Base-by-base conservation (phyloP, 2,888 invertebrate species). In the Hesperia comma region DNA sequence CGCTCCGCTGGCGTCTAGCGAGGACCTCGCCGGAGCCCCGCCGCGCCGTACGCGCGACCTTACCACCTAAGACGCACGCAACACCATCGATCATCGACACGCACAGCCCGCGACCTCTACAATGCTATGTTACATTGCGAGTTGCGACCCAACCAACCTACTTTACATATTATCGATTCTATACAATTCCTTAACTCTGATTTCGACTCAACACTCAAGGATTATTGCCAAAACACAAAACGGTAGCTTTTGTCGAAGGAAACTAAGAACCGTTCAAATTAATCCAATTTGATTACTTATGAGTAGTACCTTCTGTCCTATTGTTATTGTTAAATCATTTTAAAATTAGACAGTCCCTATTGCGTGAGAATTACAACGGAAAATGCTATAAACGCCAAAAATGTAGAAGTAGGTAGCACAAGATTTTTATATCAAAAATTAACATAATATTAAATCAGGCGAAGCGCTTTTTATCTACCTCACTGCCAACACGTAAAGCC, bases 51-150 rank as follows among this genome's bases (percentile, higher is more conserved):
- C 77, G 77, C 77, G 75, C 82, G 81, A 79, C 81, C 82, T 81
- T 81, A 79, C 78, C 75, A 72, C 72, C 75, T 70, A 72, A 75
- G 74, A 79, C 79, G 76, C 84, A 87, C 88, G 88, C 87, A 82
- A 86, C 74, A 81, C 78, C 86, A 88, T 86, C 86, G 85, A 86
- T 87, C 86, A 86, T 80, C 79, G 80, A 75, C 89, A 90, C 87
- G 89, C 88, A 86, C 82, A 73, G 66, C 70, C 64, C 69, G 69
- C 74, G 72, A 73, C 75, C 75, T 75, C 72, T 68, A 71, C 70
- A 67, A 68, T 56, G 77, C 81, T 81, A 83, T 82, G 81, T 84
- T 78, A 81, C 81, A 82, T 78, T 80, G 81, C 78, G 80, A 76
- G 82, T 78, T 80, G 81, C 78, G 80, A 76, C 77, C 75, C 80